Base-by-base conservation (phyloP, 2,113 vertebrate species). In the Rhadina sibilatrix region DNA sequence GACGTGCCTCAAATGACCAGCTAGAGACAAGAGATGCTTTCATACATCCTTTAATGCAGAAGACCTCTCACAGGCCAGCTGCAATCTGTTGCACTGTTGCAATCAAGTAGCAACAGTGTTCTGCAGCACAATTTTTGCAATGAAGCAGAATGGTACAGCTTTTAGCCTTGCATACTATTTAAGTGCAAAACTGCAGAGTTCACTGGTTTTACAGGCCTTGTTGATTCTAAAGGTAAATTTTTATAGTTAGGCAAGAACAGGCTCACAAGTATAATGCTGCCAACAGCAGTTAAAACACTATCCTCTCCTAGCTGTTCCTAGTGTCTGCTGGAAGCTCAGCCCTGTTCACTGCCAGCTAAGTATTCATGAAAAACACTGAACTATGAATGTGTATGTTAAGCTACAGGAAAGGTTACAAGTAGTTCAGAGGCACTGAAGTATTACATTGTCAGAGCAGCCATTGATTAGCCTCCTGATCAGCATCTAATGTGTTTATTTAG, bases 311-410 rank as follows among this genome's bases (percentile, higher is more conserved):
- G 22, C 37, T 76, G 11, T 8, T 82, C 33, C 63, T 16, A 13
- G 17, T 6, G 3, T 9, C 61, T 64, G 21, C 53, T 30, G 35
- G 52, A 71, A 30, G 21, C 37, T 38, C 24, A 2, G 5, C 9
- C 47, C 68, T 57, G 28, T 12, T 74, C 38, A 44, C 54, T 78
- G 60, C 13, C 74, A 70, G 52, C 1, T 66, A 24, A 65, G 19
- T 23, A 68, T 20, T 68, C 4, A 24, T 17, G 33, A 68, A 54
- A 87, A 68, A 60, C 19, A 15, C 4, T 11, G 15, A 63, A 37
- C 40, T 56, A 3, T 5, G 25, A 8, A 2, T 4, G 10, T 6
- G 13, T 2, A 3, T 7, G 17, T 42, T 50, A 40, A 81, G 9
- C n/a, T 74, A 74, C 2, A 8, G 20, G 5, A 46, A 72, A 83